Percentiles rank a stretch among this genome's conserved stretches.
phyloP scores from a whole-genome alignment of 2,797 vertebrate species.

The Poliocrania exsul region DNA sequence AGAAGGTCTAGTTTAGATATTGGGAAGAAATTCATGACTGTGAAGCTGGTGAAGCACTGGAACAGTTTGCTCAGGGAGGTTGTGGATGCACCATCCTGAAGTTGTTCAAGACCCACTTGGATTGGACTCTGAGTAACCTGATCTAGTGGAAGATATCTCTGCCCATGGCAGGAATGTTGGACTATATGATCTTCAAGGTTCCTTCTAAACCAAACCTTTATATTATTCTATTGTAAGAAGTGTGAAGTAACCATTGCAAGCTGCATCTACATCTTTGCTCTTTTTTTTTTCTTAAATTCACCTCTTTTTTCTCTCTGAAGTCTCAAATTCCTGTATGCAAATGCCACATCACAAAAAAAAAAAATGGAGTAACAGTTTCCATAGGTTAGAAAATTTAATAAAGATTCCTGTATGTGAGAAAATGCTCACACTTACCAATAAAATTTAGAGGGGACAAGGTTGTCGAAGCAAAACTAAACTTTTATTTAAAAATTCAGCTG shows the following conservation, averaged over 20 bases:
- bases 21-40: background rate
- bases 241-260: background rate
- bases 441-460: too few relatives aligned
- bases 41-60: background rate
- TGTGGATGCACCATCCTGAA: background rate
- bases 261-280: background rate
- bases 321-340: background rate
- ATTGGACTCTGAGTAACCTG: background rate
- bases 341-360: background rate
- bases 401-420: background rate
- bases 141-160: background rate
- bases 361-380: background rate
- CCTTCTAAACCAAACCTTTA: background rate
- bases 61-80: background rate
- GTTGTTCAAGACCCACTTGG: background rate
- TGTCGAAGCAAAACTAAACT: too few relatives aligned
- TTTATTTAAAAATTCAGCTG: too few relatives aligned
- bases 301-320: background rate
- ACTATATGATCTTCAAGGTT: background rate
- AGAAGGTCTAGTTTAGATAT: background rate
- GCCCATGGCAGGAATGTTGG: too few relatives aligned
- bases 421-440: too few relatives aligned
- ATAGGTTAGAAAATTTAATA: background rate
- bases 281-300: background rate
- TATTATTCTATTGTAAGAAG: background rate